phyloP scores from a whole-genome alignment of 2,888 invertebrate genomes.

The Eristalis intricaria region DNA sequence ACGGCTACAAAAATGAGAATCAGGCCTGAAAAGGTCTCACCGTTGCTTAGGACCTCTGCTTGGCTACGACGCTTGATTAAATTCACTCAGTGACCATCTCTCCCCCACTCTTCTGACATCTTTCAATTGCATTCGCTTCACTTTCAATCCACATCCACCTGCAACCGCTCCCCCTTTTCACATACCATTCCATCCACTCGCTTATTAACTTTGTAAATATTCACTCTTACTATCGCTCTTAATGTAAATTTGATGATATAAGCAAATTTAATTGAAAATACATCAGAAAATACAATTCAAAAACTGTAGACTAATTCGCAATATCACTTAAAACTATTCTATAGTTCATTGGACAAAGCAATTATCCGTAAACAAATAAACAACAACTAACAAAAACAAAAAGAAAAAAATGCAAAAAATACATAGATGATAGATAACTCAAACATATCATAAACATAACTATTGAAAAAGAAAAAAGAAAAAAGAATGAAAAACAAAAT shows the following conservation, averaged over 20 bases:
- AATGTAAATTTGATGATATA: slow-evolving; percentile 12
- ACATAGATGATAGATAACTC: slow-evolving; percentile 36
- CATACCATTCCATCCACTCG: neutral
- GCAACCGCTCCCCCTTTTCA: too few species aligned
- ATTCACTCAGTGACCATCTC: too few species aligned
- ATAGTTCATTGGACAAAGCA: slow-evolving; percentile 26
- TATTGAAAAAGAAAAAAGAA: neutral
- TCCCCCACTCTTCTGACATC: too few species aligned
- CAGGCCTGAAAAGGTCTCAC: too few species aligned
- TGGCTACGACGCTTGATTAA: too few species aligned
- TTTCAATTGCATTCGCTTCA: too few species aligned
- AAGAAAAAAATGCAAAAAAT: slow-evolving; percentile 2
- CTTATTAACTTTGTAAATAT: slow-evolving; percentile 18
- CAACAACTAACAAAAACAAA: slow-evolving; percentile 22
- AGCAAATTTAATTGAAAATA: slow-evolving; percentile 5
- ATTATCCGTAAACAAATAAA: slow-evolving; percentile 25
- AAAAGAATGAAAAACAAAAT: neutral
- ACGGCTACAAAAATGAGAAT: too few species aligned
- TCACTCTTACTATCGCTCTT: slow-evolving; percentile 14
- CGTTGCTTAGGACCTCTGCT: too few species aligned
- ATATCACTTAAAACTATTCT: slow-evolving; percentile 27
- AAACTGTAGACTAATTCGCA: slow-evolving; percentile 24
- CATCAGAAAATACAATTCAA: slow-evolving; percentile 30
- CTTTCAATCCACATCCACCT: too few species aligned
- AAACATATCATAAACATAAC: slow-evolving; percentile 55